Evolutionary conservation across 2,113 vertebrate genomes (phyloP).

Genomic region (Nothobranchius kuhntae): DNA sequence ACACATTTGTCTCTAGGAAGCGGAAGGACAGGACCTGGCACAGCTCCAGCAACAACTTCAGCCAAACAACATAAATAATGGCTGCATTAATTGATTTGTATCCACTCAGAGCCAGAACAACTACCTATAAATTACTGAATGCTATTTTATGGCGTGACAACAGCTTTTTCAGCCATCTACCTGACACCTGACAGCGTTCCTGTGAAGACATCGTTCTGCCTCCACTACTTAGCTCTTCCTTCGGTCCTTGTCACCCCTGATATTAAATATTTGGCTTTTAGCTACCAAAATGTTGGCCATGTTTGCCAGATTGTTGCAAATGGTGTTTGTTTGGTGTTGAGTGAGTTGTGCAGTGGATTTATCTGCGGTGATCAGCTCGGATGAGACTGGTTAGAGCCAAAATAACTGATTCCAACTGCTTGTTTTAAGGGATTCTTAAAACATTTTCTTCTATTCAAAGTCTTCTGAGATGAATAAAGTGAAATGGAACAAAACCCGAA

Average conservation of each 20-base stretch:
- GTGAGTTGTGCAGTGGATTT: not conserved
- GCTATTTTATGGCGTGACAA: not conserved
- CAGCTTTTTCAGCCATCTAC: not conserved
- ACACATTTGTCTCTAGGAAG: not conserved
- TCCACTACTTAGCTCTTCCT: not conserved
- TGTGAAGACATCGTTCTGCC: not conserved
- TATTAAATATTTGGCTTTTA: not conserved
- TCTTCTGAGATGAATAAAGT: not conserved
- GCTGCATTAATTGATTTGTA: constrained; percentile 4
- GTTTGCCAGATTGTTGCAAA: not conserved
- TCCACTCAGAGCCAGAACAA: not conserved
- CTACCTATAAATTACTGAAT: constrained; percentile 5
- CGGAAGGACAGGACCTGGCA: not conserved
- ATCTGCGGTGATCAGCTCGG: not conserved
- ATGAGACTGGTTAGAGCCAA: not conserved
- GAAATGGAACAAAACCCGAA: not conserved
- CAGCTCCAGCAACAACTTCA: constrained; percentile 1
- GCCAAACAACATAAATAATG: constrained; percentile 4
- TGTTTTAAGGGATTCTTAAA: not conserved
- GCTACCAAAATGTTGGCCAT: not conserved
- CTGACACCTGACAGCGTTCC: not conserved
- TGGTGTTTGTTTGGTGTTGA: not conserved
- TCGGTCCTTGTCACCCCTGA: not conserved
- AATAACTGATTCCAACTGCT: not conserved
- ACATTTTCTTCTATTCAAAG: not conserved